Percentiles rank a stretch among this genome's conserved stretches.
These are phyloP conservation scores for Silurus meridionalis DNA, from an alignment of 2,113 vertebrate species.

Conservation along the genomic window DNA sequence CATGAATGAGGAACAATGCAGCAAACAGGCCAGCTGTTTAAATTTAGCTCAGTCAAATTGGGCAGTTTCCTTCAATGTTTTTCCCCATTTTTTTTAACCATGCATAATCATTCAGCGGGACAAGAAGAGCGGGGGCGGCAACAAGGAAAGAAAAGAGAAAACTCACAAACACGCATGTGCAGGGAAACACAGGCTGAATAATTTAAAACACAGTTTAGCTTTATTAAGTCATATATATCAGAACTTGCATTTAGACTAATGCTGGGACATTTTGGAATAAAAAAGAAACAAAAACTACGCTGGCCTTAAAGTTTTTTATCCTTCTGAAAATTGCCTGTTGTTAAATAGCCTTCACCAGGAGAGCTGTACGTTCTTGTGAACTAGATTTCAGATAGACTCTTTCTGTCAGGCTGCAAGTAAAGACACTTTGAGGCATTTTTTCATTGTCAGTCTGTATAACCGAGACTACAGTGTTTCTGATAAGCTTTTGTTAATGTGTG, in stretches of 20 bases:
- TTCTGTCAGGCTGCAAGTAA: neutral
- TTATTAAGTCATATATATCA: conserved; percentile 29
- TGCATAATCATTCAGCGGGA: conserved; percentile 34
- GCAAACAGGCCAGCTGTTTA: conserved; percentile 39
- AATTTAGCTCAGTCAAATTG: conserved; percentile 38
- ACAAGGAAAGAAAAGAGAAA: neutral
- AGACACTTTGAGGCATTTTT: neutral
- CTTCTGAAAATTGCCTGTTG: neutral
- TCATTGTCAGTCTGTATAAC: conserved; percentile 9
- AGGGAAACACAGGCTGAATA: conserved; percentile 30
- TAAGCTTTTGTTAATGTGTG: conserved; percentile 37
- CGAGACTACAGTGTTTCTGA: conserved; percentile 12
- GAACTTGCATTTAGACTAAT: conserved; percentile 2
- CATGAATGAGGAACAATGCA: conserved; percentile 45
- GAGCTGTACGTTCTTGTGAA: neutral
- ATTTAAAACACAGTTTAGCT: conserved; percentile 35
- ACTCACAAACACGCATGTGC: conserved; percentile 17
- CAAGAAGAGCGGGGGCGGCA: conserved; percentile 1
- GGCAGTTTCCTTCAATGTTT: conserved; percentile 18
- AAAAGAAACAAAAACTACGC: neutral
- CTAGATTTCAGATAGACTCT: neutral
- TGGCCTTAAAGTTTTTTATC: neutral
- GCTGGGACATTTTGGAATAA: neutral
- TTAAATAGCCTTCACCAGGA: conserved; percentile 2
- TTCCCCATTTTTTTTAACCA: neutral